Base-by-base conservation (phyloP, 2,888 invertebrate species). In the Synergus umbraculus region DNA sequence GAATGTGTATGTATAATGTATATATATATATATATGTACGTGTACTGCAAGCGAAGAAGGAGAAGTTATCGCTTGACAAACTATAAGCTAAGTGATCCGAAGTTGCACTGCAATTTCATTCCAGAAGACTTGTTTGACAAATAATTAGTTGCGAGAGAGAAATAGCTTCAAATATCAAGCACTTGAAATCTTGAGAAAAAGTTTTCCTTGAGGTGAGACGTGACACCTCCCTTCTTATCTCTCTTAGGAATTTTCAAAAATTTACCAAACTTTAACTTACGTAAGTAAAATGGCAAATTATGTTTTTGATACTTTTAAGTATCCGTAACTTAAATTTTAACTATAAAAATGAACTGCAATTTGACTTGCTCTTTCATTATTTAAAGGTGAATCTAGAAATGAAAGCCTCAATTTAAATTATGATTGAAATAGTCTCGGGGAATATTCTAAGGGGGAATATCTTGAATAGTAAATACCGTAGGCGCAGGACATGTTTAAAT, bases 51-150 rank as follows among this genome's bases (percentile, higher is more conserved):
- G 54, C 54, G 73, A 44, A 66, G 18, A 46, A 73, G 18, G 29
- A 73, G 49, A 54, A 54, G 73, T 54, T 73, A 73, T 73, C 18
- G 54, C 29, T 73, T 22, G 73, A 49, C 13, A 73, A 54, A 73
- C 49, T 54, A 54, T 73, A 73, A 73, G 73, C 37, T 73, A 73
- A 49, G 73, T 54, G 49, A 73, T 73, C 15, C 73, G 54, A 49
- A 49, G 49, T 54, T 29, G 49, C 49, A 73, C 54, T 73, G 29
- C 15, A 73, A n/a, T n/a, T 73, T 54, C 29, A 15, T 54, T 29
- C 46, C 12, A 46, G 69, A 69, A 69, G 46, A 69, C 69, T 69
- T 69, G 46, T 49, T 69, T 69, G 46, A 22, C 13, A 46, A 69
- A 46, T 44, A 46, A 69, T 43, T 44, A 54, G 7, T 54, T n/a